Percentiles rank a stretch among this genome's conserved stretches.
Evolutionary conservation across 2,888 invertebrate genomes (phyloP).

Genomic region (Clostera curtula): DNA sequence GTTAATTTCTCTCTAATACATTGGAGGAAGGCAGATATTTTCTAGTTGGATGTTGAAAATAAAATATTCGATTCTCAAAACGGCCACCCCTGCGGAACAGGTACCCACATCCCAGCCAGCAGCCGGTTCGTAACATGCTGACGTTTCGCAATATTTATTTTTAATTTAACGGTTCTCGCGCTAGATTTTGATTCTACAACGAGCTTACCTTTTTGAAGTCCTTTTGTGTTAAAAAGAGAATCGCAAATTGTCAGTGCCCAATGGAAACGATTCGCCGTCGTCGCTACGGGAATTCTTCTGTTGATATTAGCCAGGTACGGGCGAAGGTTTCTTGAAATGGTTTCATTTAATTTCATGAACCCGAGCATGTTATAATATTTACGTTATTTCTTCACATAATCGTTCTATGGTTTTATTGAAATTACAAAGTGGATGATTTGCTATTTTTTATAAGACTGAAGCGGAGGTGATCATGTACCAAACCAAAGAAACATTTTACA

Average conservation of each 20-base stretch:
- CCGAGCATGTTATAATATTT: too few relatives aligned
- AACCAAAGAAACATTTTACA: too few relatives aligned
- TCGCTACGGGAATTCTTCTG: conserved; percentile 21
- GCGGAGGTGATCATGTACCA: too few relatives aligned
- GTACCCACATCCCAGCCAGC: too few relatives aligned
- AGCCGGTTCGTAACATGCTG: conserved; percentile 65
- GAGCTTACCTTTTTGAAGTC: conserved; percentile 55
- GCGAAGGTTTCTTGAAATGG: background rate
- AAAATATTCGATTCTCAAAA: too few relatives aligned
- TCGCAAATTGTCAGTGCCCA: conserved; percentile 39
- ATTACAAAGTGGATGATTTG: too few relatives aligned
- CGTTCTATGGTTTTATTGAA: too few relatives aligned
- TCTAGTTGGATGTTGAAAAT: too few relatives aligned
- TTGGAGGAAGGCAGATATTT: too few relatives aligned
- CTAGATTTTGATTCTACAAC: conserved; percentile 59
- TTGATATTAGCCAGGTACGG: conserved; percentile 13
- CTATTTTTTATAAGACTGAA: too few relatives aligned
- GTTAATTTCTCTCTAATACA: too few relatives aligned
- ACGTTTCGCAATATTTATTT: conserved; percentile 74
- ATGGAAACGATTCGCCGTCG: conserved; percentile 31
- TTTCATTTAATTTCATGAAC: background rate
- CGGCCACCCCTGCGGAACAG: too few relatives aligned
- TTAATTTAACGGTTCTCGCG: conserved; percentile 69
- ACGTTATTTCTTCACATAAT: background rate
- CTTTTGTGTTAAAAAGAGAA: conserved; percentile 52